These are phyloP conservation scores for Nasonia vitripennis DNA, from an alignment of 1,140 invertebrate genomes.

Conservation along the genomic window DNA sequence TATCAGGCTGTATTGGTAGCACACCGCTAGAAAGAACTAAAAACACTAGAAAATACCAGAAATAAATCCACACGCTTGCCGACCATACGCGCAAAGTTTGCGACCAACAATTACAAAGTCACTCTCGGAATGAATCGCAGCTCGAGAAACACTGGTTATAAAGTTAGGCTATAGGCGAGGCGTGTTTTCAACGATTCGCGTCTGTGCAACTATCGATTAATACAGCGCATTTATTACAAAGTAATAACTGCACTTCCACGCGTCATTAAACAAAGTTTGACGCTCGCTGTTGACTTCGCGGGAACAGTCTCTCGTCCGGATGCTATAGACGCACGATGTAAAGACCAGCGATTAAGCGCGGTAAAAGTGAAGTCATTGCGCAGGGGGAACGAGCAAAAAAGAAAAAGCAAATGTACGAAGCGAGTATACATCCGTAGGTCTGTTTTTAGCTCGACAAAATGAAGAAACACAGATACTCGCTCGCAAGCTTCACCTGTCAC, in stretches of 20 bases:
- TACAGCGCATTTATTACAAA: not conserved
- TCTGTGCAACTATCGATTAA: not conserved
- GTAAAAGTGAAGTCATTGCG: not conserved
- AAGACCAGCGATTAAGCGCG: not conserved
- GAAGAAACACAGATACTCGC: conserved; percentile 18
- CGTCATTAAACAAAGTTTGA: not conserved
- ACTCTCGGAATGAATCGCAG: no score
- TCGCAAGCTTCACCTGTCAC: conserved; percentile 26
- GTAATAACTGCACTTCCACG: not conserved
- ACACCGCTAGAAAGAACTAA: no score
- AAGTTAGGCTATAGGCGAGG: no score
- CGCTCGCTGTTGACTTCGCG: not conserved
- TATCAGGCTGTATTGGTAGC: no score
- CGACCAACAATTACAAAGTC: no score
- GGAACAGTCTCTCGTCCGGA: not conserved
- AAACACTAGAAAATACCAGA: no score
- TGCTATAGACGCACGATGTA: not conserved
- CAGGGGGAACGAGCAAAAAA: not conserved
- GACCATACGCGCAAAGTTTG: no score
- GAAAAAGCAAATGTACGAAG: not conserved
- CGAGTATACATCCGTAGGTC: not conserved
- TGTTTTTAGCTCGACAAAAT: conserved; percentile 28
- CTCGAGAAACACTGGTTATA: no score
- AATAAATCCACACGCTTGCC: no score
- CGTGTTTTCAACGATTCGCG: no score